A percentile compares a stretch with the other conserved stretches of the same genome.
phyloP scores from a whole-genome alignment of 1,140 invertebrate genomes.

The Asobara japonica region DNA sequence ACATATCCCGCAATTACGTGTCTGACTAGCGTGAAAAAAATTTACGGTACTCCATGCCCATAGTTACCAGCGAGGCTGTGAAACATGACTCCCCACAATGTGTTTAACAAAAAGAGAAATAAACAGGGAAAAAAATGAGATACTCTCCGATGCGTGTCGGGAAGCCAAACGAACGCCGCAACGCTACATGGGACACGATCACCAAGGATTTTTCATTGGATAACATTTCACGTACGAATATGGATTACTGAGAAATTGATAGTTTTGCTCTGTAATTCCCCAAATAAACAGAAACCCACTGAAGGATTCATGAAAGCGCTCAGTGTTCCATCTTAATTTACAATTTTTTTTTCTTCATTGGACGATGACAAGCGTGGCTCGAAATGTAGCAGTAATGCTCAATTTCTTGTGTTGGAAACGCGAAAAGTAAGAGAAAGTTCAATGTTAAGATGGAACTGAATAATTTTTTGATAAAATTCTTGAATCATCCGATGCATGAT shows the following conservation, averaged over 20 bases:
- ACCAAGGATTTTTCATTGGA: not conserved
- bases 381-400: not conserved
- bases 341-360: not conserved
- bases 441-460: no score
- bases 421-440: no score
- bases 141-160: not conserved
- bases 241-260: conserved; percentile 3
- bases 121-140: not conserved
- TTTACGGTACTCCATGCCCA: not conserved
- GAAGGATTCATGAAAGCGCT: conserved; percentile 5
- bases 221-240: not conserved
- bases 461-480: no score
- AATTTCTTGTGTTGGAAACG: no score
- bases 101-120: not conserved
- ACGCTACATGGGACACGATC: conserved; percentile 5
- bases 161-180: not conserved
- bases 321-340: not conserved
- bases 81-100: not conserved
- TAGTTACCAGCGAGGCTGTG: not conserved
- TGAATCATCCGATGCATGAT: no score
- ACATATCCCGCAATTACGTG: not conserved
- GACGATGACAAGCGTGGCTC: not conserved
- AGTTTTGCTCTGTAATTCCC: not conserved
- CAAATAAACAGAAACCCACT: not conserved
- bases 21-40: not conserved